Evolutionary conservation across 2,888 invertebrate genomes (phyloP), one percentile per base, ranked within the genome.

Genomic region (Acronicta alni): DNA sequence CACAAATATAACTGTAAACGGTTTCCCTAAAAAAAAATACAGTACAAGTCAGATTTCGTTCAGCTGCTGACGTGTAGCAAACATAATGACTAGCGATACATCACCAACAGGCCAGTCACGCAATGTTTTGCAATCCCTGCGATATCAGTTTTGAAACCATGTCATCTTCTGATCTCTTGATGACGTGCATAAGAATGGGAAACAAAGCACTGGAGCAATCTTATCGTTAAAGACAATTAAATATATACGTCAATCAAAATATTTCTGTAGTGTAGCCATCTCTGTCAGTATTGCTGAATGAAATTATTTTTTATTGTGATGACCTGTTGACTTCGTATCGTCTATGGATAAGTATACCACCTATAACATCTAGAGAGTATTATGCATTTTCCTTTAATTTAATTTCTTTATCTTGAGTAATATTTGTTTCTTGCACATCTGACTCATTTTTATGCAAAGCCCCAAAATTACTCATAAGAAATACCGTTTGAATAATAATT

Each of bases 41-140:
- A 44, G 6, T 42, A 58, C 64, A 58, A 64, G 62, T 65, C 58
- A 62, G 61, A 63, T 68, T 73, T 73, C 62, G 51, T 69, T 77
- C 67, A 57, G 26, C 41, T 53, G 48, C 26, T 64, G 66, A 72
- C 62, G 62, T 67, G 78, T 72, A 74, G 80, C 84, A 89, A 90
- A 90, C 87, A 89, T 57, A 86, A 85, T 85, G 82, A 81, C 90
- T 90, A 90, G 86, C 89, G 75, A 74, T 79, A 70, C 63, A 56
- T 69, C 65, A 82, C 86, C 83, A 90, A 90, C 83, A 72, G 75
- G 62, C 64, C 47, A 72, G 82, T 84, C 89, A 89, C 86, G 87
- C 77, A 61, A 71, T 57, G 62, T 85, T 81, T 83, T 64, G 83
- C 79, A 86, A 86, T 75, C 54, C 59, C 62, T 56, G 63, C 65